Evolutionary conservation across 2,797 vertebrate species (phyloP).

Genomic region (Sphaeramia orbicularis): DNA sequence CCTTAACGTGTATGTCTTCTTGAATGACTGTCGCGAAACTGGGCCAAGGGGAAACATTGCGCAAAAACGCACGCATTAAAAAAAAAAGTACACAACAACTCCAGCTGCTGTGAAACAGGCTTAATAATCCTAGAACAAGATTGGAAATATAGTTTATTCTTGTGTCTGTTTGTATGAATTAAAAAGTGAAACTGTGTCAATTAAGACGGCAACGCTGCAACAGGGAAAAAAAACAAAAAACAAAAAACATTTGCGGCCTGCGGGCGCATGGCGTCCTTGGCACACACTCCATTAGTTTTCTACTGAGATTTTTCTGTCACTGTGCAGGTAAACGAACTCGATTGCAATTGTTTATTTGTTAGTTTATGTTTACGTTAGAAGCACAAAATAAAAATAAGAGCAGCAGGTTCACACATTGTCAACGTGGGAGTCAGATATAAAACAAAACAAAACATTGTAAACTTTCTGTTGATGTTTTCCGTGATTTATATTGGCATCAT

Average conservation of each 20-base stretch:
- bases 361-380: too few relatives aligned
- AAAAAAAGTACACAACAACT: background rate
- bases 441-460: conserved; percentile 9
- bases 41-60: too few relatives aligned
- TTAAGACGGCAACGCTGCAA: conserved; percentile 40
- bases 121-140: background rate
- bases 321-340: background rate
- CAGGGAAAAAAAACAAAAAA: background rate
- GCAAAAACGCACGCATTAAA: too few relatives aligned
- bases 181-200: conserved; percentile 35
- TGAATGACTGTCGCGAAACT: background rate
- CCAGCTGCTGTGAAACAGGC: background rate
- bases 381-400: background rate
- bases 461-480: background rate
- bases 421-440: background rate
- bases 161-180: conserved; percentile 14
- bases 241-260: conserved; percentile 49
- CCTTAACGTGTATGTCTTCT: background rate
- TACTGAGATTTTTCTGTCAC: conserved; percentile 20
- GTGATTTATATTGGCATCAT: conserved; percentile 29
- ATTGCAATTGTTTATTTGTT: background rate
- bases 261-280: conserved; percentile 62
- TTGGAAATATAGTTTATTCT: conserved; percentile 12
- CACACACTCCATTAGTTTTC: conserved; percentile 38
- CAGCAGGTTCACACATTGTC: background rate